Base-by-base conservation (phyloP, 2,888 invertebrate species). In the Sarcophaga variegata region DNA sequence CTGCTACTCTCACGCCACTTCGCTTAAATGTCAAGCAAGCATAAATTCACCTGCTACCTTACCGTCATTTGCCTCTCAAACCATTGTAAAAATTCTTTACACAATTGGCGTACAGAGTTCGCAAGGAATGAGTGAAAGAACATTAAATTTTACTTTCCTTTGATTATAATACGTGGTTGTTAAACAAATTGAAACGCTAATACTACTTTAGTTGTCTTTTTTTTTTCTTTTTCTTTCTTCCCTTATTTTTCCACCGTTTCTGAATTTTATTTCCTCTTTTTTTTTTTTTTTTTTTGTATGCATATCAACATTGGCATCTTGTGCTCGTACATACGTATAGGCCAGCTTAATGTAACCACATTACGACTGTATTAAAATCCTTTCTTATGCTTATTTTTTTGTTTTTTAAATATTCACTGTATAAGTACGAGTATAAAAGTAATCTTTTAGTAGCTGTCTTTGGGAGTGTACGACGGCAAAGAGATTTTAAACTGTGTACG, bases 101-200 rank as follows among this genome's bases (percentile, higher is more conserved):
- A 22, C 83, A 59, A 47, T 17, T 45, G 37, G 37, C 37, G 37
- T 37, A 2, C n/a, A 69, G 37, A 64, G 66, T 67, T 78, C 77
- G 62, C 62, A 66, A 66, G n/a, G 71, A 71, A 49, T 71, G 54
- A 59, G 59, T 59, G 67, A 81, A 81, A 84, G 70, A 66, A 66
- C 83, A 83, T 70, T 86, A 78, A 76, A 74, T 72, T 82, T 88
- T 79, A 79, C 78, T 72, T 77, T 84, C 25, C 77, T 81, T 81
- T 88, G 70, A 83, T 83, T 86, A 69, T 83, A 86, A 78, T 86
- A 85, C 88, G 85, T 86, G 80, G 78, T 83, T 83, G 86, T 83
- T 75, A 81, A 83, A 83, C 83, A 85, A 81, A 86, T 86, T 78
- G 83, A 81, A 54, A 86, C 86, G 78, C 78, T 87, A 82, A 87